Evolutionary conservation across 1,140 invertebrate genomes (phyloP).

Genomic region (Leptinotarsa lineolata): DNA sequence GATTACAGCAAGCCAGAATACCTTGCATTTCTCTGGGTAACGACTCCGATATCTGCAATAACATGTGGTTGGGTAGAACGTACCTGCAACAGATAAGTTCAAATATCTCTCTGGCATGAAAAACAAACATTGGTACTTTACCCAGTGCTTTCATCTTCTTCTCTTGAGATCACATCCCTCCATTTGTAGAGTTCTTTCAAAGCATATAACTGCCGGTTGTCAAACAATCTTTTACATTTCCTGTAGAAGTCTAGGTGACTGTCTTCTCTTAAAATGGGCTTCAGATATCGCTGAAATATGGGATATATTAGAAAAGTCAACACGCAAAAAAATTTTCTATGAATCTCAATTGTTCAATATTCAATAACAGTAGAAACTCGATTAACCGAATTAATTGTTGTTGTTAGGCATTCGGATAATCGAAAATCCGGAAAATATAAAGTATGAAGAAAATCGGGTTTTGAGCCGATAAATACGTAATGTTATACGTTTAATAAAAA

Average conservation of each 20-base stretch:
- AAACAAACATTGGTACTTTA: slow-evolving; percentile 54
- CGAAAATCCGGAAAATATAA: too few relatives aligned
- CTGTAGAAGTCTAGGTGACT: slow-evolving; percentile 76
- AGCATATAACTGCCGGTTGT: slow-evolving; percentile 83
- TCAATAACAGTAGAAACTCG: too few relatives aligned
- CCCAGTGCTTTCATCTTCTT: slow-evolving; percentile 88
- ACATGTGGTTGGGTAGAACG: slow-evolving; percentile 94
- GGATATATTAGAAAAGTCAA: background rate
- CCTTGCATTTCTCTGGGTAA: slow-evolving; percentile 93
- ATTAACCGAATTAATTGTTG: too few relatives aligned
- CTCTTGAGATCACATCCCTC: slow-evolving; percentile 83
- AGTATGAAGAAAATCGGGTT: too few relatives aligned
- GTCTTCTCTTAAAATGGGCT: slow-evolving; percentile 74
- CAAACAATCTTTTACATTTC: slow-evolving; percentile 80
- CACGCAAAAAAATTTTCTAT: too few relatives aligned
- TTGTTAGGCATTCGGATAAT: too few relatives aligned
- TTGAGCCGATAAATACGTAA: too few relatives aligned
- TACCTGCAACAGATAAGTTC: slow-evolving; percentile 64
- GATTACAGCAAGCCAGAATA: slow-evolving; percentile 91
- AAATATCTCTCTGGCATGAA: background rate
- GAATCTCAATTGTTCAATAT: too few relatives aligned
- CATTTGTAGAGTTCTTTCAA: slow-evolving; percentile 83
- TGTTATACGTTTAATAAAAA: too few relatives aligned
- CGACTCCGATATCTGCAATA: slow-evolving; percentile 87
- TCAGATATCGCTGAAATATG: slow-evolving; percentile 74